phyloP scores from a whole-genome alignment of 2,888 invertebrate species.

The Galerucella nymphaeae region DNA sequence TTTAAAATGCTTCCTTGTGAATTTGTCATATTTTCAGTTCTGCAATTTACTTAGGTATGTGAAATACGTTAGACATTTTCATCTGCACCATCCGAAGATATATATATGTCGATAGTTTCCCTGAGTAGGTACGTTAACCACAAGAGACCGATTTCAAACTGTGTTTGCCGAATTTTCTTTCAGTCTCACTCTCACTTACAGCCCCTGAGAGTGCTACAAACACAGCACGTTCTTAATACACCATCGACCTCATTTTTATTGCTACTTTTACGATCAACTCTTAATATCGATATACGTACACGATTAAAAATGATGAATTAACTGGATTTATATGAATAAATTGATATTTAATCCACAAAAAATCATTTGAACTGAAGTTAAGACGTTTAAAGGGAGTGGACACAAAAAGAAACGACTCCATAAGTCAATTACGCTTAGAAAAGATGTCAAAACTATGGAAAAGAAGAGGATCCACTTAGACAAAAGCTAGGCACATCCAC shows the following conservation, averaged over 20 bases:
- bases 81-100: slow-evolving; percentile 16
- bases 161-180: slow-evolving; percentile 52
- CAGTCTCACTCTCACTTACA: slow-evolving; percentile 48
- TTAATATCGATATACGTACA: neutral
- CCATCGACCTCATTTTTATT: slow-evolving; percentile 19
- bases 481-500: too few relatives aligned
- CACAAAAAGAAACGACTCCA: too few relatives aligned
- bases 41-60: neutral
- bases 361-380: too few relatives aligned
- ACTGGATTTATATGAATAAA: neutral
- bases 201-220: slow-evolving; percentile 49
- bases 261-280: neutral
- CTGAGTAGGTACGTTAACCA: slow-evolving; percentile 40
- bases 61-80: slow-evolving; percentile 12
- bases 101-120: slow-evolving; percentile 32
- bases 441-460: too few relatives aligned
- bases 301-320: neutral
- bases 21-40: too few relatives aligned
- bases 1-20: too few relatives aligned
- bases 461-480: too few relatives aligned
- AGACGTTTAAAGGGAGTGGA: too few relatives aligned
- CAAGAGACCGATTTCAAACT: slow-evolving; percentile 53
- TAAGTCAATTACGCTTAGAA: too few relatives aligned
- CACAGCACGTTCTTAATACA: slow-evolving; percentile 36
- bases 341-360: too few relatives aligned